phyloP scores from a whole-genome alignment of 2,888 invertebrate species.

The Heliconius ismenius region DNA sequence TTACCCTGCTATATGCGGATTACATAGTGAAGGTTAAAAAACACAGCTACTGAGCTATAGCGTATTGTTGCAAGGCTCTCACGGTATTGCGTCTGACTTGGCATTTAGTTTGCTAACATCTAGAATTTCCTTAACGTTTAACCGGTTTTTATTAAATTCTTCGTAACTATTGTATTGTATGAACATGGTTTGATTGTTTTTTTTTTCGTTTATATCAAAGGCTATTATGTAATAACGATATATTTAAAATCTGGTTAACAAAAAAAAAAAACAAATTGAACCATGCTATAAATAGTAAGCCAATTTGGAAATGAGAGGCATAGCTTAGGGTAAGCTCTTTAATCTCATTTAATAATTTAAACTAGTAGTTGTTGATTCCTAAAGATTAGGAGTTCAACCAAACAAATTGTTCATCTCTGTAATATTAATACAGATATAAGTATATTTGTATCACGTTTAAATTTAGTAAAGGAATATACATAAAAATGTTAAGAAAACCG shows the following conservation, averaged over 20 bases:
- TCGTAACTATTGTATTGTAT: conserved; percentile 4
- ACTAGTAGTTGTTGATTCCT: no score
- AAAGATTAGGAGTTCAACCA: no score
- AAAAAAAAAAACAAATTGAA: not conserved
- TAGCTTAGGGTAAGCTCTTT: no score
- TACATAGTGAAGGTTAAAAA: not conserved
- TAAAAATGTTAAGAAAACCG: not conserved
- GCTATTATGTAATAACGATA: not conserved
- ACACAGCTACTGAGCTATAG: conserved; percentile 10
- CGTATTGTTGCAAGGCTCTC: conserved; percentile 40
- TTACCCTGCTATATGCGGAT: not conserved
- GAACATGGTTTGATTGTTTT: not conserved
- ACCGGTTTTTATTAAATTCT: conserved; percentile 25
- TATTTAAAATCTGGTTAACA: not conserved
- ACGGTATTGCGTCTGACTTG: conserved; percentile 41
- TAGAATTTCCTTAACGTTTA: conserved; percentile 22
- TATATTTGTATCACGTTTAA: not conserved
- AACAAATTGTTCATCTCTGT: not conserved
- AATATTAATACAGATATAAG: not conserved
- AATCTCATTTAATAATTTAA: no score
- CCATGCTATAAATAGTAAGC: not conserved
- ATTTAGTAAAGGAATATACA: not conserved
- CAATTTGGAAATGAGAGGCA: no score
- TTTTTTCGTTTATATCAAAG: not conserved
- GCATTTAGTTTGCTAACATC: conserved; percentile 13